Evolutionary conservation across 1,140 invertebrate species (phyloP).

Genomic region (Glomeris maerens): DNA sequence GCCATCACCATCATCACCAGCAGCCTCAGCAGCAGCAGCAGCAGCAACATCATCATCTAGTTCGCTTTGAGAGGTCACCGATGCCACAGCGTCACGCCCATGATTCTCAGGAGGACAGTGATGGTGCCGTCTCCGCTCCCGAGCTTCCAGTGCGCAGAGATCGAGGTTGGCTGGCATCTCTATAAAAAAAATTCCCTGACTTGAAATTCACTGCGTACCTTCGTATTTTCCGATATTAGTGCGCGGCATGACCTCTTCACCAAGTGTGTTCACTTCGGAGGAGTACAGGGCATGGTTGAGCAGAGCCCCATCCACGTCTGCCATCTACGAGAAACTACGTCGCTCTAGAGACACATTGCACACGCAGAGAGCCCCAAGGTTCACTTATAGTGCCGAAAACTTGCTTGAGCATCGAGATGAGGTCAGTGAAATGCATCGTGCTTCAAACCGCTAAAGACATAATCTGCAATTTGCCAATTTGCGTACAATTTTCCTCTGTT

Average conservation of each 20-base stretch:
- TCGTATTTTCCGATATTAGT: conserved; percentile 26
- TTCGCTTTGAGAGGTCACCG: conserved; percentile 26
- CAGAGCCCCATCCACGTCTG: conserved; percentile 76
- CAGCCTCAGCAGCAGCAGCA: conserved; percentile 14
- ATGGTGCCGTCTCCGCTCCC: conserved; percentile 64
- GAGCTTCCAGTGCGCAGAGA: conserved; percentile 47
- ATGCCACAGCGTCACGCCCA: too few relatives aligned
- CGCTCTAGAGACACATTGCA: conserved; percentile 48
- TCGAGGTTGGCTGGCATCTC: conserved; percentile 41
- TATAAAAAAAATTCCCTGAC: too few relatives aligned
- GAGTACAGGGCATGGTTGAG: conserved; percentile 80
- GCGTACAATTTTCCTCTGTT: too few relatives aligned
- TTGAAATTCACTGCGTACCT: too few relatives aligned
- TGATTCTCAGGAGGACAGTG: conserved; percentile 60
- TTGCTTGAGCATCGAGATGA: conserved; percentile 42
- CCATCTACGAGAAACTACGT: conserved; percentile 75
- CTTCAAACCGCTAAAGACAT: too few relatives aligned
- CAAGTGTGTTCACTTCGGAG: conserved; percentile 71
- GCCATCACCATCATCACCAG: conserved; percentile 15
- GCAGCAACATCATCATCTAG: conserved; percentile 18
- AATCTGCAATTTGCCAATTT: too few relatives aligned
- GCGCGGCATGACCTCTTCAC: conserved; percentile 44
- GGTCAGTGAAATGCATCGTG: conserved; percentile 22
- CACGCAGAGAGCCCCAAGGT: conserved; percentile 51
- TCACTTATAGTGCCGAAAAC: conserved; percentile 79